These are phyloP conservation scores for Ctenicera cuprea DNA, from an alignment of 2,888 invertebrate genomes.

Conservation along the genomic window DNA sequence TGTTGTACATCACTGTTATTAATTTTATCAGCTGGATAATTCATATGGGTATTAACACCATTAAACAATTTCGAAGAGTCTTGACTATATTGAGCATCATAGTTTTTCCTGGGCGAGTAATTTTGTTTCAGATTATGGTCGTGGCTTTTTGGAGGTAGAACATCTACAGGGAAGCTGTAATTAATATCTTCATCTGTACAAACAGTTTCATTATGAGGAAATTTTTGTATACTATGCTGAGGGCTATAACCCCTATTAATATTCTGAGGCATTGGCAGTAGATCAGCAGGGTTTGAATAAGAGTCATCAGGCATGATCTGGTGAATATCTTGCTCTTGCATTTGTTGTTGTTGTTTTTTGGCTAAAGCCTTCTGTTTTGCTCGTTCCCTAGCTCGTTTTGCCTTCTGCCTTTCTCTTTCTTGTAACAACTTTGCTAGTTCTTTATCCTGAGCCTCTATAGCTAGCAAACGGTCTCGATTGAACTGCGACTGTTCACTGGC, in stretches of 20 bases:
- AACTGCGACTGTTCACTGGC: constrained; percentile 76
- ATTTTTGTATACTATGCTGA: constrained; percentile 24
- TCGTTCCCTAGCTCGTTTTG: constrained; percentile 81
- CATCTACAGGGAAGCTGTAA: constrained; percentile 71
- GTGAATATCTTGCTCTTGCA: constrained; percentile 68
- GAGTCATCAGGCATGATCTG: constrained; percentile 70
- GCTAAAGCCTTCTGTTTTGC: constrained; percentile 79
- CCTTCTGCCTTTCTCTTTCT: constrained; percentile 83
- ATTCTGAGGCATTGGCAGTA: constrained; percentile 68
- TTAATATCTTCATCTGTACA: constrained; percentile 68
- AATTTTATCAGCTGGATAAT: constrained; percentile 54
- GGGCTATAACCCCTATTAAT: constrained; percentile 59
- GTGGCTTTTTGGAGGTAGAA: constrained; percentile 55
- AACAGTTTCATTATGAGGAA: not conserved
- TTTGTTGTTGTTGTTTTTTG: constrained; percentile 70
- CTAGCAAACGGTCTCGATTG: constrained; percentile 78
- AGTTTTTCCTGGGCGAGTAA: constrained; percentile 57
- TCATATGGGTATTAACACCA: constrained; percentile 27
- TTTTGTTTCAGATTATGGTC: constrained; percentile 58
- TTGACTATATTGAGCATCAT: constrained; percentile 44
- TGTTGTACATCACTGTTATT: constrained; percentile 60
- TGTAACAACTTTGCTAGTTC: constrained; percentile 86
- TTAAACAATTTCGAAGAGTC: constrained; percentile 45
- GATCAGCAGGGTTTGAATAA: constrained; percentile 76
- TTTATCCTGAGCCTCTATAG: constrained; percentile 87